Evolutionary conservation across 2,113 vertebrate genomes (phyloP), one percentile per base, ranked within the genome.

Genomic region (Ageneiosus marmoratus): DNA sequence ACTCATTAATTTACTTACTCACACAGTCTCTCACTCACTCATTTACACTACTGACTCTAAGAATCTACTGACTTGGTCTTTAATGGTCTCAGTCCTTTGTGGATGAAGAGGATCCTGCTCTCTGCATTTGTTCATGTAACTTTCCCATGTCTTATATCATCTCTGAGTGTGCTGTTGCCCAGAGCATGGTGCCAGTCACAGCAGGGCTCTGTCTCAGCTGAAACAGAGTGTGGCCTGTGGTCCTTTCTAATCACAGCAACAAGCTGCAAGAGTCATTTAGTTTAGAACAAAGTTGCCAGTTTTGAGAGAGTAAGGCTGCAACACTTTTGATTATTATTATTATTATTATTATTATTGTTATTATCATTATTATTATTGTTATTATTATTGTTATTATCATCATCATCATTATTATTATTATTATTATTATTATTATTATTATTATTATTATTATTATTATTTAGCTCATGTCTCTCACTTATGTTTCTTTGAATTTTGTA

Each of bases 171-270:
- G 76, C 69, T 34, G 48, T 82, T 67, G 80, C 83, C 75, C 67
- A 69, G 75, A 79, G 81, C 77, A 27, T 81, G 81, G 83, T 87
- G 74, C 77, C 83, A 85, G 83, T 48, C 80, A 65, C 83, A 63
- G 86, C 72, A 58, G 80, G 75, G 77, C 51, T 83, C 83, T 69
- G 65, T 85, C 81, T 82, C 51, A 77, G 56, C 22, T 51, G 53
- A 58, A 72, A 44, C 62, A 86, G 78, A 84, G 81, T 16, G 63
- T 80, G 73, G 70, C 82, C 82, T 83, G 70, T 86, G 81, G 77
- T 70, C 55, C 20, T 37, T 69, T 75, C 27, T 41, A 79, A 82
- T 73, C 58, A 72, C 79, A 77, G 27, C 48, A 50, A 13, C 76
- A 56, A 51, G 70, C 72, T 46, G 32, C 73, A 62, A 79, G 77